Percentiles rank a stretch among this genome's conserved stretches.
Evolutionary conservation across 2,113 vertebrate species (phyloP).

Genomic region (Datnioides undecimradiatus): DNA sequence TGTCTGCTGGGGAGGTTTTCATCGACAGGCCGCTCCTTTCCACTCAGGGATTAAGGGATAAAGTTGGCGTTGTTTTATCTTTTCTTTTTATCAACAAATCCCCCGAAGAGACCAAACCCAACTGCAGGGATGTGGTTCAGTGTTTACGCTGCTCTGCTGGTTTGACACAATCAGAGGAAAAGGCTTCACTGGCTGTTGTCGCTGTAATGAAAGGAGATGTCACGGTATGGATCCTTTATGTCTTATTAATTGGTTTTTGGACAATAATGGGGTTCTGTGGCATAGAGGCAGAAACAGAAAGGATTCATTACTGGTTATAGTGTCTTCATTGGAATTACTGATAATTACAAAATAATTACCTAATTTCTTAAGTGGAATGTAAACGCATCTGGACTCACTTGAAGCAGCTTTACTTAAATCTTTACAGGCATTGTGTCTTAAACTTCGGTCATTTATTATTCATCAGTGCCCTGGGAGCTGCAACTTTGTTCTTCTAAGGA

Average conservation of each 20-base stretch:
- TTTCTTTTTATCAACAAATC: constrained; percentile 54
- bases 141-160: constrained; percentile 2
- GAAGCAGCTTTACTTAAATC: background rate
- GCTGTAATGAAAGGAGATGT: background rate
- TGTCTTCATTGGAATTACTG: background rate
- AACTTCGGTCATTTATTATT: background rate
- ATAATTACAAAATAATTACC: background rate
- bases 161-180: constrained; percentile 9
- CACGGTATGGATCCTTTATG: background rate
- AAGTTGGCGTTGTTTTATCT: constrained; percentile 40
- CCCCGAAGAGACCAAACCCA: constrained; percentile 41
- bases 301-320: background rate
- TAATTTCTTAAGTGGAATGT: background rate
- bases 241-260: constrained; percentile 1
- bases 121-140: constrained; percentile 4
- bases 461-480: background rate
- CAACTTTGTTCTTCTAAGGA: constrained; percentile 1
- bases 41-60: constrained; percentile 54
- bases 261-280: background rate
- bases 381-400: background rate
- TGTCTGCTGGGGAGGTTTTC: constrained; percentile 36
- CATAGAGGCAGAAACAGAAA: background rate
- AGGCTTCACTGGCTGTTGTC: background rate
- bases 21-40: constrained; percentile 4
- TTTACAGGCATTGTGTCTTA: background rate